Base-by-base conservation (phyloP, 2,113 vertebrate species). In the Columbina picui region DNA sequence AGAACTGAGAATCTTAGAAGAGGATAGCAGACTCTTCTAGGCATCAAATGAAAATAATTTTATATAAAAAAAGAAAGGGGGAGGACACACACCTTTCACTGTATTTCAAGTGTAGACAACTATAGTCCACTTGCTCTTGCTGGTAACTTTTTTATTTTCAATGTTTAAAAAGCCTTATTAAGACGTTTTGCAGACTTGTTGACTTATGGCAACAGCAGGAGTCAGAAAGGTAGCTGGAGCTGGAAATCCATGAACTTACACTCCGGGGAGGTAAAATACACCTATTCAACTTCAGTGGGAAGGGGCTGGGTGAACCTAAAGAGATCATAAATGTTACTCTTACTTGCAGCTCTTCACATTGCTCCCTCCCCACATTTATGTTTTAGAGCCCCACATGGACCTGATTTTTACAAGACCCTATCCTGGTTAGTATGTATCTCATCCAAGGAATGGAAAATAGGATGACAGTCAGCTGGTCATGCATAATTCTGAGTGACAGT, bases 1-100 rank as follows among this genome's bases (percentile, higher is more conserved):
- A 84, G 77, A 84, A 53, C 57, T 47, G 23, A 78, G 61, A 87
- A 68, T 38, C 18, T 73, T 76, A 71, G 65, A 87, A 89, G 32
- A 84, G 13, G 36, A 64, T 25, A 75, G 12, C 4, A 63, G 30
- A 4, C 4, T 65, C 8, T 84, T 92, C 9, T 41, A 81, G 27
- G 26, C 7, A 83, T 76, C 27, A 89, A 60, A 68, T 63, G 43
- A 41, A 71, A 82, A 79, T 79, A 1, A 53, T 47, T 71, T 82
- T 56, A 53, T 56, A n/a, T 30, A 19, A 23, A 63, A 83, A 45
- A 67, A 41, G 6, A 34, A 50, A 74, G 14, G 26, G 57, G 12
- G 10, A 47, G 4, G 9, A 41, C 6, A 1, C 55, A 34, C 14
- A 47, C 5, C 8, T 87, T 87, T 87, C 4, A 12, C 15, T 84